Evolutionary conservation across 2,113 vertebrate species (phyloP).

Genomic region (Blennius ocellaris): DNA sequence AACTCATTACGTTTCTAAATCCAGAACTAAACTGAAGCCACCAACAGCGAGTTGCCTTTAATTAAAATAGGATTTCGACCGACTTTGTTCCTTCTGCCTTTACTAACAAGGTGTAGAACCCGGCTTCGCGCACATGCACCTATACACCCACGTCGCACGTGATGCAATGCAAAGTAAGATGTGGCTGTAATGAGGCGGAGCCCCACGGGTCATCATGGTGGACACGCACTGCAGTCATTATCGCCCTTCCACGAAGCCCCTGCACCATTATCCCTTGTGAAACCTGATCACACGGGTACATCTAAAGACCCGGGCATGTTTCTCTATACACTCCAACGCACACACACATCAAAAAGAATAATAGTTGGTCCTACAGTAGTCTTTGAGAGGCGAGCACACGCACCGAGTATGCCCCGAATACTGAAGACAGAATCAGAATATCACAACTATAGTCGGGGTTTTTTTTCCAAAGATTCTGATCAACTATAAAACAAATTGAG

Average conservation of each 20-base stretch:
- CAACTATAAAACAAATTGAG: too few relatives aligned
- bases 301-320: neutral
- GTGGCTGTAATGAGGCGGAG: constrained; percentile 31
- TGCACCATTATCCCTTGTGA: neutral
- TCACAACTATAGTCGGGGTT: too few relatives aligned
- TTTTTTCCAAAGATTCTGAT: too few relatives aligned
- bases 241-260: neutral
- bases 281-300: neutral
- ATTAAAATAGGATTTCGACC: neutral
- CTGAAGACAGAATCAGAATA: too few relatives aligned
- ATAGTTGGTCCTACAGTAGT: neutral
- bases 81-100: neutral
- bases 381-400: neutral
- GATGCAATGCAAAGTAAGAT: constrained; percentile 44
- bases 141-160: constrained; percentile 5
- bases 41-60: neutral
- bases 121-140: constrained; percentile 15
- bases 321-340: neutral
- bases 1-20: neutral
- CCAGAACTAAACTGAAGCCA: neutral
- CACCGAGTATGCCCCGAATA: too few relatives aligned
- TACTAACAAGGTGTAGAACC: constrained; percentile 2
- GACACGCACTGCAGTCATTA: constrained; percentile 26
- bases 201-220: constrained; percentile 5
- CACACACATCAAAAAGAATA: neutral